Base-by-base conservation (phyloP, 2,888 invertebrate species). In the Gasteruption jaculator region DNA sequence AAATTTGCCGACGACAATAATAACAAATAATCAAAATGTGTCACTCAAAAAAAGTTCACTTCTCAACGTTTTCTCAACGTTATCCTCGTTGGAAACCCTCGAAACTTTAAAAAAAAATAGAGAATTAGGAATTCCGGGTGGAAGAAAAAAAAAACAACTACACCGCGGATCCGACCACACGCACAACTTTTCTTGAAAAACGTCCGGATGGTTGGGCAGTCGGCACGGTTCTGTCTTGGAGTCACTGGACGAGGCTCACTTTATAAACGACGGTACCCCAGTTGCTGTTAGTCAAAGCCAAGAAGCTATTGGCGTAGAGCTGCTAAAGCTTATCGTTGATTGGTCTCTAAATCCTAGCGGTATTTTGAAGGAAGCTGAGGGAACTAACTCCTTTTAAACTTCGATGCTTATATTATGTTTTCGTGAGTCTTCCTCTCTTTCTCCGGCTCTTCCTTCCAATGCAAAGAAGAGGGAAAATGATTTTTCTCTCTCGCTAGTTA, bases 141-240 rank as follows among this genome's bases (percentile, higher is more conserved):
- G n/a, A 18, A 27, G 12, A 16, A 16, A 18, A 3, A 4, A 6
- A 15, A 26, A 4, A n/a, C 15, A 16, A 31, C 30, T 46, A 41
- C 41, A 49, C 45, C 53, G 50, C 27, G 26, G 36, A 45, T 38
- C 43, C 50, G 58, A 54, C 51, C 60, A 59, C 61, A 57, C 57
- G 45, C 51, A 48, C 59, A 48, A 55, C 54, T 47, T 44, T 49
- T 48, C 48, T 40, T 45, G 49, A 52, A 45, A 48, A 54, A 57
- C 57, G 63, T 62, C 63, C 60, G 65, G 63, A 63, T 62, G 58
- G 65, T 57, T 63, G 53, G 64, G 60, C 65, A 66, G 70, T 64
- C 66, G 68, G 62, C 63, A 65, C 68, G 63, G 65, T 57, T 70
- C 70, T 70, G 70, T 70, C 68, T 62, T 61, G 58, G 64, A 56